Evolutionary conservation across 2,113 vertebrate genomes (phyloP).

Genomic region (Semnornis frantzii): DNA sequence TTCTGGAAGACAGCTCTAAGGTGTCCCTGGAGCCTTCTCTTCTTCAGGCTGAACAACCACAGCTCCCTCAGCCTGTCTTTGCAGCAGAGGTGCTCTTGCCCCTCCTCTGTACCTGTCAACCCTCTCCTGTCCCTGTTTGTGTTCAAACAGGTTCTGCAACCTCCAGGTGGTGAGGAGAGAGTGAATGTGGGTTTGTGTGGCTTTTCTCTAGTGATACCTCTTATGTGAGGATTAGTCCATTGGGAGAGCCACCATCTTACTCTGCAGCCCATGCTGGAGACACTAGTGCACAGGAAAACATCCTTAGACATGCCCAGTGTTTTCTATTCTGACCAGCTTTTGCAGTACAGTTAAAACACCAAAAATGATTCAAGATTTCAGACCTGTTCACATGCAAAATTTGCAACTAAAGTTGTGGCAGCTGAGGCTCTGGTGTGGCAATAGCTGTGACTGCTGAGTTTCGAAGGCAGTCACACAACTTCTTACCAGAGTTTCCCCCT

Average conservation of each 20-base stretch:
- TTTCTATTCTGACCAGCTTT: background rate
- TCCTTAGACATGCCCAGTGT: background rate
- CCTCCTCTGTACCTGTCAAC: background rate
- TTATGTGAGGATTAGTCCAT: background rate
- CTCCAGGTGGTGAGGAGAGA: background rate
- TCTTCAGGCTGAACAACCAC: too few species aligned
- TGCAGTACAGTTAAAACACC: background rate
- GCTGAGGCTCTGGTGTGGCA: background rate
- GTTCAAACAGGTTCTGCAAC: background rate
- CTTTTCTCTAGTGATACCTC: fast-evolving
- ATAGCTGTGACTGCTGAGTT: background rate
- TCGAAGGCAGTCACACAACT: background rate
- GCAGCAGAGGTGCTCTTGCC: too few species aligned
- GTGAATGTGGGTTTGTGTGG: background rate
- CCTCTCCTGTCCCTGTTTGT: background rate
- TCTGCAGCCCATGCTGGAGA: background rate
- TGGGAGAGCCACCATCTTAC: background rate
- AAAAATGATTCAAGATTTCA: background rate
- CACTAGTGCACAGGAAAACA: background rate
- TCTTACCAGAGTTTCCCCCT: background rate
- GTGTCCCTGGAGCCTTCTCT: too few species aligned
- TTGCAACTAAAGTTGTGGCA: background rate
- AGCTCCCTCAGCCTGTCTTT: too few species aligned
- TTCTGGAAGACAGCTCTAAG: too few species aligned
- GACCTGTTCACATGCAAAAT: background rate